Conservation (phyloP, 2,797 vertebrate genomes). For the Corythornis leucogaster region DNA sequence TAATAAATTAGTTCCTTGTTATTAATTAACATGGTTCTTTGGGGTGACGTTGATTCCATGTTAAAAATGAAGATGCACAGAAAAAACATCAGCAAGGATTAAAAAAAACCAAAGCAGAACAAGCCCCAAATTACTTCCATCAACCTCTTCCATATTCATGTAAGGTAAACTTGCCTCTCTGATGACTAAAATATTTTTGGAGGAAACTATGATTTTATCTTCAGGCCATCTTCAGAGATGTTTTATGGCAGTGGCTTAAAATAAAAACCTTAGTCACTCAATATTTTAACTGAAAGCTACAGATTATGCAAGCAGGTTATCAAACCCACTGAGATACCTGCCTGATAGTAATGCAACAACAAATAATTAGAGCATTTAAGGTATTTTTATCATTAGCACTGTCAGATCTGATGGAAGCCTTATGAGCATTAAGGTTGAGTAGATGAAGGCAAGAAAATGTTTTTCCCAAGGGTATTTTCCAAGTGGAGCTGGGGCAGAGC, state of each 20-base stretch:
- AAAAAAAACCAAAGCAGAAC: background rate
- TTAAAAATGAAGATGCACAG: background rate
- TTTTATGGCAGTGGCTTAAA: constrained; percentile 13
- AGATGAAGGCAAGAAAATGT: background rate
- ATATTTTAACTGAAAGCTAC: background rate
- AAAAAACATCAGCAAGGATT: background rate
- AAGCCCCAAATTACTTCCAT: background rate
- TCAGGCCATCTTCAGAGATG: background rate
- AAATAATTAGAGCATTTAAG: background rate
- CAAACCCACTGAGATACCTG: background rate
- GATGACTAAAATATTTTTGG: background rate
- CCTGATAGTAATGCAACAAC: background rate
- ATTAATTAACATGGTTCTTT: background rate
- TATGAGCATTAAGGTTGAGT: background rate
- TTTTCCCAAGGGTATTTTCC: background rate
- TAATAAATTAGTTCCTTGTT: background rate
- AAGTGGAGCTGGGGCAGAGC: background rate
- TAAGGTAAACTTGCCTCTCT: constrained; percentile 1
- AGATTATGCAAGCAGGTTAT: background rate
- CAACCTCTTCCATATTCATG: background rate
- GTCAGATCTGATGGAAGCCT: background rate
- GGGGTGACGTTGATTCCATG: background rate
- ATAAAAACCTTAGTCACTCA: constrained; percentile 39
- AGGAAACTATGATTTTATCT: background rate
- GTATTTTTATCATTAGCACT: background rate